Conservation (phyloP, 1,140 invertebrate genomes). For the Cydia splendana region DNA sequence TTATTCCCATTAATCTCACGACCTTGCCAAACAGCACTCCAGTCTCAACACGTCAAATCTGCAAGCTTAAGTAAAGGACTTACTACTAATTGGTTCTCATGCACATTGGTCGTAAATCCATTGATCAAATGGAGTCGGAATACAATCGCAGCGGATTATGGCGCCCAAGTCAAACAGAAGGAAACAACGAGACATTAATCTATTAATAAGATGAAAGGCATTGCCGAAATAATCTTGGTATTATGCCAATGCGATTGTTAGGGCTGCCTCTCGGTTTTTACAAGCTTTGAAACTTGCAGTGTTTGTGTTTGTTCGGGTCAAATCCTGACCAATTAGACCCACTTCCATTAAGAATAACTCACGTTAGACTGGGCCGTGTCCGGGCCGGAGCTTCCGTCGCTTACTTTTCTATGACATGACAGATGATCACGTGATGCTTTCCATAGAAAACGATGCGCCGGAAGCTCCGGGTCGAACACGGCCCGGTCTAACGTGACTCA, state of each 20-base stretch:
- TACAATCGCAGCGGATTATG: conserved; percentile 4
- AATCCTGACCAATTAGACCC: no score
- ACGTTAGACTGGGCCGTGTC: no score
- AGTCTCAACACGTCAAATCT: background rate
- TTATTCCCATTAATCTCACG: background rate
- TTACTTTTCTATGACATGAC: no score
- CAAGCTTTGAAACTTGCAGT: background rate
- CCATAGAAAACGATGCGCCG: no score
- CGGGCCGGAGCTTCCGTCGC: no score
- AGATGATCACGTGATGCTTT: no score
- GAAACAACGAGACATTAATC: conserved; percentile 24
- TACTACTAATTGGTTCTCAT: background rate
- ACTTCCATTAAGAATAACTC: no score
- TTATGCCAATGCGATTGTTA: background rate
- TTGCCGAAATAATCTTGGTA: conserved; percentile 8
- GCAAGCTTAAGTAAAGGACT: background rate
- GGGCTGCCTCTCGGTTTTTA: background rate
- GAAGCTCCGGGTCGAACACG: no score
- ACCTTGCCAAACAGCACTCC: background rate
- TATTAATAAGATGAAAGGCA: conserved; percentile 31
- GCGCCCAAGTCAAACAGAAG: conserved; percentile 10
- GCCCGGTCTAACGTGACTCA: no score
- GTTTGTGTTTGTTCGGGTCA: background rate
- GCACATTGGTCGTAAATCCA: background rate
- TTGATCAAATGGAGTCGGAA: conserved; percentile 23